Percentiles rank a stretch among this genome's conserved stretches.
Conservation (phyloP, 2,888 invertebrate genomes). For the Eurytoma adleriae region DNA sequence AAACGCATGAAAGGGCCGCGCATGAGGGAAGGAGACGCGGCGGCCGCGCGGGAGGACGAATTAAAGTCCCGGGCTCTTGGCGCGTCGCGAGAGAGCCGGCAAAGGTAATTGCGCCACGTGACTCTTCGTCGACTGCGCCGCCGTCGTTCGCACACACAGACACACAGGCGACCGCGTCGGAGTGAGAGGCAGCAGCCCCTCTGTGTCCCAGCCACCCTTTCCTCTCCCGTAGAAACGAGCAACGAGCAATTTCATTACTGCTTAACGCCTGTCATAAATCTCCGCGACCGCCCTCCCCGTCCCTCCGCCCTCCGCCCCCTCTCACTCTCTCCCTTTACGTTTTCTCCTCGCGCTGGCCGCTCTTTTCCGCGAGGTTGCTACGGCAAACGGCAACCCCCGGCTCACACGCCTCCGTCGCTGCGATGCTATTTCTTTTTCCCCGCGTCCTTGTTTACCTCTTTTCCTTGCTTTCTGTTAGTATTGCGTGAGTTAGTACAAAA, state of each 20-base stretch:
- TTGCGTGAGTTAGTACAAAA: not conserved
- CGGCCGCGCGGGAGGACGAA: constrained; percentile 11
- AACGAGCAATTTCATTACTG: constrained; percentile 78
- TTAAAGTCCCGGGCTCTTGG: not conserved
- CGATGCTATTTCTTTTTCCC: constrained; percentile 13
- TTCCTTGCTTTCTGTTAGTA: constrained; percentile 3
- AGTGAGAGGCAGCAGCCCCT: constrained; percentile 21
- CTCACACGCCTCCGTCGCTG: constrained; percentile 6
- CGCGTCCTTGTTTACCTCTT: constrained; percentile 30
- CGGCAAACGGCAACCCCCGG: constrained; percentile 30
- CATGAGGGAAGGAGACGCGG: not conserved
- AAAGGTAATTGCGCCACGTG: constrained; percentile 74
- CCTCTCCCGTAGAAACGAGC: constrained; percentile 68
- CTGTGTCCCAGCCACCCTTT: constrained; percentile 41
- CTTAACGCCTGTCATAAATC: constrained; percentile 78
- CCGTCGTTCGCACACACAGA: too few relatives aligned
- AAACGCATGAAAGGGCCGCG: constrained; percentile 32
- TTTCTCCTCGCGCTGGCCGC: constrained; percentile 2
- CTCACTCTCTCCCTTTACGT: constrained; percentile 13
- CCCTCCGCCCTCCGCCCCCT: constrained; percentile 61
- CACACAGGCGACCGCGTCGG: too few relatives aligned
- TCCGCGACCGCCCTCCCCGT: constrained; percentile 70
- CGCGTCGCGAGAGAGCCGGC: constrained; percentile 68
- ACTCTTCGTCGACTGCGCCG: constrained; percentile 55
- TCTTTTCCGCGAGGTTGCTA: constrained; percentile 10